phyloP scores from a whole-genome alignment of 2,888 invertebrate genomes.

The Resseliella maxima region DNA sequence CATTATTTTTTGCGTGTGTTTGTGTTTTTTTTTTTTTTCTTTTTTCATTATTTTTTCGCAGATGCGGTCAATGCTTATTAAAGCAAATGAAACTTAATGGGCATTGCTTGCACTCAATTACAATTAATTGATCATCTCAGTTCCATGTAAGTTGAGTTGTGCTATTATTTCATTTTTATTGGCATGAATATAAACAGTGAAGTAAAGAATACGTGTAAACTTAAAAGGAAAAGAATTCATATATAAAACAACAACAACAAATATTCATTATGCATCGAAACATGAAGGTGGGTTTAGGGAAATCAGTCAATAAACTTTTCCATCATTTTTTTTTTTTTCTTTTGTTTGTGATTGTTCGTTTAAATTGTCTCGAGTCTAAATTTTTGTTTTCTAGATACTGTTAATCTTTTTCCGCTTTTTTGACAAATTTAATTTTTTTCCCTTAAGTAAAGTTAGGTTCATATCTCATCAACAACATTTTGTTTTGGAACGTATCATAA shows the following conservation, averaged over 20 bases:
- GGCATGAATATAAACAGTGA: background rate
- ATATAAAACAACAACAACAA: slow-evolving; percentile 56
- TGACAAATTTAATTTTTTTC: background rate
- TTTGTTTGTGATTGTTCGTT: slow-evolving; percentile 28
- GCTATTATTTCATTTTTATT: slow-evolving; percentile 24
- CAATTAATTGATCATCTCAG: background rate
- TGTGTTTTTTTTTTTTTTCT: background rate
- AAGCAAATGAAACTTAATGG: background rate
- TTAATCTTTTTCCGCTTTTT: background rate
- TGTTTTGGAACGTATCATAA: slow-evolving; percentile 15
- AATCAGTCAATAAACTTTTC: slow-evolving; percentile 56
- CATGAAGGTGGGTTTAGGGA: slow-evolving; percentile 57
- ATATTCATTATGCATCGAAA: slow-evolving; percentile 57
- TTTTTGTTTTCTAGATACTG: background rate
- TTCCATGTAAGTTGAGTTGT: background rate
- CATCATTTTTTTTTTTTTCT: slow-evolving; percentile 34
- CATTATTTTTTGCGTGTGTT: background rate
- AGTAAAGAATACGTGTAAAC: background rate
- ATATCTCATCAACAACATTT: slow-evolving; percentile 53
- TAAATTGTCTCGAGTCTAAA: background rate
- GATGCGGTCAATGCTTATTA: background rate
- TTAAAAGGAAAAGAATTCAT: background rate
- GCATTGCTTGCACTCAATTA: background rate
- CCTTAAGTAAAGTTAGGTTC: background rate
- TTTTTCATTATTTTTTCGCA: no score